phyloP scores from a whole-genome alignment of 1,140 invertebrate species.

The Helicorthomorpha holstii region DNA sequence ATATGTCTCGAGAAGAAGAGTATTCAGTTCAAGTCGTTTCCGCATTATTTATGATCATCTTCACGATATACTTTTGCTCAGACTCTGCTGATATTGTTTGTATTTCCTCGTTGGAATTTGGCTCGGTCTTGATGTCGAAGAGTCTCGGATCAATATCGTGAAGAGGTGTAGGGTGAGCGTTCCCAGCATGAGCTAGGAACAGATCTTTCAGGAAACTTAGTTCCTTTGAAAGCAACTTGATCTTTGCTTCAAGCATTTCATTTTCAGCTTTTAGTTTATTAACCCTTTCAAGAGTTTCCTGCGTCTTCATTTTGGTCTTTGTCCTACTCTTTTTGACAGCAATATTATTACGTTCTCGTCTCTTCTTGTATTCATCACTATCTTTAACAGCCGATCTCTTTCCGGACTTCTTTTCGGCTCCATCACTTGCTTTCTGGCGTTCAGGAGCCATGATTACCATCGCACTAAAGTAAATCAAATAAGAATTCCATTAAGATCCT shows the following conservation, averaged over 20 bases:
- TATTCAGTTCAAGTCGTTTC: no score
- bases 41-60: no score
- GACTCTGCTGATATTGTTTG: no score
- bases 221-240: constrained; percentile 67
- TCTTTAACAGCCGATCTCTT: constrained; percentile 36
- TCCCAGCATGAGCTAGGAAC: constrained; percentile 61
- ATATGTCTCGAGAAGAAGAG: no score
- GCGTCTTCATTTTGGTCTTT: constrained; percentile 60
- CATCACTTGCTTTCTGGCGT: neutral
- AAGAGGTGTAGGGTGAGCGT: constrained; percentile 13
- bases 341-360: constrained; percentile 67
- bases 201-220: constrained; percentile 69
- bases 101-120: no score
- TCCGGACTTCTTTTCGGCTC: neutral
- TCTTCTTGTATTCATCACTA: constrained; percentile 57
- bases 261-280: constrained; percentile 62
- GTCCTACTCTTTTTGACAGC: constrained; percentile 75
- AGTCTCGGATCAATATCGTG: constrained; percentile 2
- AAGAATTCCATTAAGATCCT: no score
- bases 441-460: neutral
- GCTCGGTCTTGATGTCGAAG: neutral
- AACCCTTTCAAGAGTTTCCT: constrained; percentile 60
- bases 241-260: constrained; percentile 64
- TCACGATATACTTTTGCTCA: no score
- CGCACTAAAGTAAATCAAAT: no score